A percentile compares a stretch with the other conserved stretches of the same genome.
Conservation (phyloP, 2,888 invertebrate species). For the Ptychoptera contaminata region DNA sequence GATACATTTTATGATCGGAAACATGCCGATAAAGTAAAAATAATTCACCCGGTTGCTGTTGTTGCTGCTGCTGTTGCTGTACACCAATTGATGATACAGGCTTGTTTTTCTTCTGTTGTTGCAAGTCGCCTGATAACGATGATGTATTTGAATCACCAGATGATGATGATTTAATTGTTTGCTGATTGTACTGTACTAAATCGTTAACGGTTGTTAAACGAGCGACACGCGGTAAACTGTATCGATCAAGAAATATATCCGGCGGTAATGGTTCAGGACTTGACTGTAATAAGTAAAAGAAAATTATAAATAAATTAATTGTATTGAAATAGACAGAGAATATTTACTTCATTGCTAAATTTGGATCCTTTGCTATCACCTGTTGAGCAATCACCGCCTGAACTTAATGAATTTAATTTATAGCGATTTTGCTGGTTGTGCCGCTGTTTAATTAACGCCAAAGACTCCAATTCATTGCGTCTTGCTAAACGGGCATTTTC, state of each 20-base stretch:
- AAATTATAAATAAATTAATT: not conserved
- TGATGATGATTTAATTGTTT: constrained; percentile 28
- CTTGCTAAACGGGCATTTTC: constrained; percentile 30
- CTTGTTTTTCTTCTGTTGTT: constrained; percentile 9
- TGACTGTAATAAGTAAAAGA: constrained; percentile 16
- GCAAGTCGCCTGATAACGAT: constrained; percentile 13
- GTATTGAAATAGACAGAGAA: not conserved
- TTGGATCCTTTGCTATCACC: constrained; percentile 31
- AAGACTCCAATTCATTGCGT: constrained; percentile 27
- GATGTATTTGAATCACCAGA: constrained; percentile 27
- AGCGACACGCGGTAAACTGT: constrained; percentile 26
- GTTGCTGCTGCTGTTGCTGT: constrained; percentile 10
- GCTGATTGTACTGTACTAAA: constrained; percentile 15
- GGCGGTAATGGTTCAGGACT: constrained; percentile 26
- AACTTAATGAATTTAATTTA: constrained; percentile 25
- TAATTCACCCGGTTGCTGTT: constrained; percentile 20
- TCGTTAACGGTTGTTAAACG: constrained; percentile 16
- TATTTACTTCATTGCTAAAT: constrained; percentile 27
- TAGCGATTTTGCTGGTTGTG: constrained; percentile 20
- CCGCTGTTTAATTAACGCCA: constrained; percentile 20
- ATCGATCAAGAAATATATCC: constrained; percentile 28
- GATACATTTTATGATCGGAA: constrained; percentile 26
- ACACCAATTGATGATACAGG: constrained; percentile 9
- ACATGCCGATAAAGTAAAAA: constrained; percentile 27
- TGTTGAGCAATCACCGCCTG: constrained; percentile 27